phyloP scores from a whole-genome alignment of 2,797 vertebrate genomes.

The Netta rufina region DNA sequence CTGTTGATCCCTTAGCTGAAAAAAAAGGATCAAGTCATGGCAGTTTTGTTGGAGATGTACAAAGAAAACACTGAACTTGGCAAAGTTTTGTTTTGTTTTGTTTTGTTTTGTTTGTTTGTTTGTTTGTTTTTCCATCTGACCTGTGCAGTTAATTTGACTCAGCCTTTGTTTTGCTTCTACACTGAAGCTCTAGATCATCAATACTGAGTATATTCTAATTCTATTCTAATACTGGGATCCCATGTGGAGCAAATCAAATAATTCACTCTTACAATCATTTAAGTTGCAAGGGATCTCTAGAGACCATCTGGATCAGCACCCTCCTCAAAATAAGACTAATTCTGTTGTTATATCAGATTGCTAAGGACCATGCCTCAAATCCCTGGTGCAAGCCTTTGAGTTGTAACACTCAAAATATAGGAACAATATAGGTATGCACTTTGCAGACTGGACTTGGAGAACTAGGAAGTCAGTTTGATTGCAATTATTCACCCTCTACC shows the following conservation, averaged over 20 bases:
- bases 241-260: not conserved
- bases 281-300: not conserved
- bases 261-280: not conserved
- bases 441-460: not conserved
- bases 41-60: not conserved
- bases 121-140: not conserved
- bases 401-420: not conserved
- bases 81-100: not conserved
- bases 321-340: not conserved
- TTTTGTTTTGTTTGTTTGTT: not conserved
- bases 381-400: not conserved
- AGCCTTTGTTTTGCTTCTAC: not conserved
- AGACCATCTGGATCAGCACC: not conserved
- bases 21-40: conserved; percentile 1
- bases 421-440: not conserved
- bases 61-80: not conserved
- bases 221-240: not conserved
- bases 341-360: not conserved
- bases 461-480: not conserved
- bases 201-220: not conserved
- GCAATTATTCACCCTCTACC: not conserved
- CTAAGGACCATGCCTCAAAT: not conserved
- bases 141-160: not conserved
- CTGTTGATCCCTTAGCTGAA: not conserved
- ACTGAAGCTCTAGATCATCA: not conserved